Base-by-base conservation (phyloP, 2,113 vertebrate species). In the Triplophysa dalaica region DNA sequence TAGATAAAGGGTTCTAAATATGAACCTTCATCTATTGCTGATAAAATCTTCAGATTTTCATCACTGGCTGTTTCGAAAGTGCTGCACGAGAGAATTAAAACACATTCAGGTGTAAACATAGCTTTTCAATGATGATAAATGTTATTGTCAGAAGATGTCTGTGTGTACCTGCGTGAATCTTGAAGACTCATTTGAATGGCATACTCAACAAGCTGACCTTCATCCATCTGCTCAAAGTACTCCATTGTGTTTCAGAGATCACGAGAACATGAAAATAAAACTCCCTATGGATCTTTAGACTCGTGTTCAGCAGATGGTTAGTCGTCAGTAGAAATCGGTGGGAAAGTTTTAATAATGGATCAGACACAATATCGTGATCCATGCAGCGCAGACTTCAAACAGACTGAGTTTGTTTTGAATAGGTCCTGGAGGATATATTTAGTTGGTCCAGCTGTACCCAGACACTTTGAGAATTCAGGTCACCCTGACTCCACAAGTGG, bases 131-230 rank as follows among this genome's bases (percentile, higher is more conserved):
- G n/a, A 8, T 10, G 8, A 58, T 58, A 5, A 17, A 52, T 52
- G 14, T 58, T 56, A 19, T 19, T n/a, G 52, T 24, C 5, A n/a
- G 7, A n/a, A 5, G 17, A 24, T 9, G 9, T 13, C 17, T 38
- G 38, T 70, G 73, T 13, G 10, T 84, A 96, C 14, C 43, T 88
- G 77, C 60, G 85, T 21, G 92, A 90, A 78, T 96, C 95, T 79
- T 94, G 89, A 84, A 95, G 87, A 84, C 93, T 95, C 85, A 95
- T 89, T 62, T 87, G 92, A 83, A 96, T 81, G 54, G 93, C 94
- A 85, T 93, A 94, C 65, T 89, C 90, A 58, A 92, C 82, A 60
- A 96, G 87, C 41, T 93, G 86, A 21, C 93, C 94, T 85, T 95
- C 94, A 56, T 92, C 87, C 8, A 89, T 82, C 41, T 89, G 90